Evolutionary conservation across 2,113 vertebrate genomes (phyloP), one percentile per base, ranked within the genome.

Genomic region (Desmodus rotundus): DNA sequence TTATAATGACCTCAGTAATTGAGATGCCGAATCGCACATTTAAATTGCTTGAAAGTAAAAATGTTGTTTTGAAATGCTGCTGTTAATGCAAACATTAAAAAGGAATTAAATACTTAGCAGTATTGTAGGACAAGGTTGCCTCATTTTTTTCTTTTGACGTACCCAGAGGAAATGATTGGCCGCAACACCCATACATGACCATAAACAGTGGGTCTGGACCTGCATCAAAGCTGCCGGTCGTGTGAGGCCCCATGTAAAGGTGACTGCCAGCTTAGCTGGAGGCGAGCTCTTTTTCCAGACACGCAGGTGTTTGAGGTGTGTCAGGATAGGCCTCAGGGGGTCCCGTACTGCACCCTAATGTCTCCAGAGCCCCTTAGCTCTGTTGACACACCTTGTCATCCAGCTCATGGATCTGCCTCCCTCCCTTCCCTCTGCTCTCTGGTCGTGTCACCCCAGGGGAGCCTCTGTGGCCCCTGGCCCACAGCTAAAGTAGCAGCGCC

Each of bases 21-120:
- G 54, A 97, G 97, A 89, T 80, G 38, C 63, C 0, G 2, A 87
- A 93, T 96, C 50, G 74, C 84, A 63, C 88, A 93, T 93, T 96
- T 91, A 95, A 95, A 97, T 95, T 1, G 24, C 91, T 94, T 63
- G 68, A 94, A 97, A 97, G 96, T 96, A 96, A 97, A 97, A 97
- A 93, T 96, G 96, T 52, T n/a, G 0, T 90, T 97, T 95, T 95
- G 89, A 93, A 96, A 94, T 74, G 87, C 95, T 74, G 76, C 36
- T 97, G 97, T 96, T 97, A 98, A 97, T 95, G 87, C 97, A 97
- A 97, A 97, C 94, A 96, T 97, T 97, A 94, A 96, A 96, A 88
- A 93, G 72, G 47, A 96, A 96, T 96, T 94, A 97, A 93, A 92
- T 87, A 80, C 95, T 95, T 92, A 87, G 78, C 89, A 76, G 45